A percentile compares a stretch with the other conserved stretches of the same genome.
Evolutionary conservation across 2,797 vertebrate species (phyloP).

Genomic region (Philypnodon macrostomus): DNA sequence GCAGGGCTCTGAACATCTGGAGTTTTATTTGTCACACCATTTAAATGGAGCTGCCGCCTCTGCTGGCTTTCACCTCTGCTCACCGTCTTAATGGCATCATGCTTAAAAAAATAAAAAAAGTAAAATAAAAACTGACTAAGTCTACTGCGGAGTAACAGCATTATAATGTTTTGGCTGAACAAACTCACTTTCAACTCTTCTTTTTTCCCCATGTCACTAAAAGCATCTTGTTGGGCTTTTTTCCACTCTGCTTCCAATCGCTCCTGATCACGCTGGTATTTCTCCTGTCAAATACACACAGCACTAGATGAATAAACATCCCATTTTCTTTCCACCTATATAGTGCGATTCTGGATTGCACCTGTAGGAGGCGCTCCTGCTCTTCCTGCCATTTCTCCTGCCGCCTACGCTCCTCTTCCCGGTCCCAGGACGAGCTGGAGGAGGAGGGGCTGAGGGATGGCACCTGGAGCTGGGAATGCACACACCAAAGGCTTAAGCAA

Average conservation of each 20-base stretch:
- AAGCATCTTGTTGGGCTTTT: constrained; percentile 82
- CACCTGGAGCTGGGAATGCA: constrained; percentile 82
- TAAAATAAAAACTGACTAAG: too few relatives aligned
- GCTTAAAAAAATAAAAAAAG: constrained; percentile 72
- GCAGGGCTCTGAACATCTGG: constrained; percentile 13
- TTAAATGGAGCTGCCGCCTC: constrained; percentile 39
- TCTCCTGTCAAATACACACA: constrained; percentile 78
- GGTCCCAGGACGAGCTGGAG: constrained; percentile 89
- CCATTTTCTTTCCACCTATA: background rate
- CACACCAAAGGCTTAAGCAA: constrained; percentile 19
- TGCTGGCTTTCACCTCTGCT: constrained; percentile 24
- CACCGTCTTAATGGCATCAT: constrained; percentile 62
- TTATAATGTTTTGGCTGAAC: background rate
- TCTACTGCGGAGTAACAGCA: too few relatives aligned
- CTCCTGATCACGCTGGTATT: constrained; percentile 88
- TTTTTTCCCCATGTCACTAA: constrained; percentile 70
- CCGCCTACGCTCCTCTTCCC: constrained; percentile 84
- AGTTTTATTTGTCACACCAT: constrained; percentile 23
- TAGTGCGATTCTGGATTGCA: constrained; percentile 35
- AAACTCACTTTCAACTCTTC: constrained; percentile 69
- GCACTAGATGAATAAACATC: too few relatives aligned
- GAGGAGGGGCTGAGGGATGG: constrained; percentile 84
- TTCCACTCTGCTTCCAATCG: constrained; percentile 88
- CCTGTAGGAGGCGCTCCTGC: constrained; percentile 93
- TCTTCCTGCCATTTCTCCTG: constrained; percentile 97